Conservation (phyloP, 2,113 vertebrate species). For the Cavia aperea region DNA sequence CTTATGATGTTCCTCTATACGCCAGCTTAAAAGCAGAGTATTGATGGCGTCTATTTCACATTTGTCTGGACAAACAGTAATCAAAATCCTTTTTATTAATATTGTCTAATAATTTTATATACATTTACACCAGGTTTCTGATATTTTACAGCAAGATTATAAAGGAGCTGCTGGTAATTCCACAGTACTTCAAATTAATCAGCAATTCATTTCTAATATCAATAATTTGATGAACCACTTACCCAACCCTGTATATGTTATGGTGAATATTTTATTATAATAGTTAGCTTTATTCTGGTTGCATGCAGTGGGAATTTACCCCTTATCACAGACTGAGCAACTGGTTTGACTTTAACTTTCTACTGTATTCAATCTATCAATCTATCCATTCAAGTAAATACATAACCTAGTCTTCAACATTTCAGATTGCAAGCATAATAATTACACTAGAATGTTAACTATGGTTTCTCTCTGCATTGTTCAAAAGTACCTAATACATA, state of each 20-base stretch:
- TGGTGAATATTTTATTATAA: not conserved
- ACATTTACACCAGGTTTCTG: not conserved
- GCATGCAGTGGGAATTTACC: not conserved
- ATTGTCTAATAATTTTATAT: not conserved
- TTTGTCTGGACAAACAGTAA: not conserved
- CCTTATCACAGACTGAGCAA: not conserved
- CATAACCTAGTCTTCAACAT: not conserved
- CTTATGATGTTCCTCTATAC: not conserved
- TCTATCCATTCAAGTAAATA: not conserved
- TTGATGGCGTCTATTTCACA: not conserved
- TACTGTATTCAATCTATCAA: not conserved
- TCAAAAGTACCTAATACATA: not conserved
- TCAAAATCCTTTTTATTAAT: not conserved
- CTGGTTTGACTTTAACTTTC: slow-evolving; percentile 20
- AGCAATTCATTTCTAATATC: not conserved
- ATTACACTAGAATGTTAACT: not conserved
- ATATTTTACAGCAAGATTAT: not conserved
- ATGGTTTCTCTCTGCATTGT: not conserved
- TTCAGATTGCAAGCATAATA: not conserved
- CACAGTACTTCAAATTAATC: not conserved
- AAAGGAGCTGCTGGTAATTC: not conserved
- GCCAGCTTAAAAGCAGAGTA: not conserved
- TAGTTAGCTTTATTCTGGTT: not conserved
- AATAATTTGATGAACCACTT: not conserved
- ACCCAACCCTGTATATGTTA: not conserved